phyloP scores from a whole-genome alignment of 2,113 vertebrate genomes.

The Carettochelys insculpta region DNA sequence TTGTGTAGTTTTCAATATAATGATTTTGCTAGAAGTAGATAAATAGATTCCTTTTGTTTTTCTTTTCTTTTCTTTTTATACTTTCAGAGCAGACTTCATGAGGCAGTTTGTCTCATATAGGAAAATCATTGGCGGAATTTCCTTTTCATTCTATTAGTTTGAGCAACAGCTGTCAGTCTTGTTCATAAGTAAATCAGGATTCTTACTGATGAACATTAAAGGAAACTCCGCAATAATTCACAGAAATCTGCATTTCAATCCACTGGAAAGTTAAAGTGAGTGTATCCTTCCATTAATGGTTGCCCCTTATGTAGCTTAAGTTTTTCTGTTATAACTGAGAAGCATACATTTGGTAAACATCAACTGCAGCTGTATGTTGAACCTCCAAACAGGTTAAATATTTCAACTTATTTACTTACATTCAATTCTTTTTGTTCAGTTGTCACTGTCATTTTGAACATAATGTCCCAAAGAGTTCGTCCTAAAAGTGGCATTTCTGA shows the following conservation, averaged over 20 bases:
- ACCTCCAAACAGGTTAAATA: background rate
- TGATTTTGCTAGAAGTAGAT: background rate
- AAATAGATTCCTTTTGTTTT: background rate
- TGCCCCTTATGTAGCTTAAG: background rate
- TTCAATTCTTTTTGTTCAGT: background rate
- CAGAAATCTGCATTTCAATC: background rate
- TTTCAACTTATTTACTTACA: background rate
- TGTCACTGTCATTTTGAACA: background rate
- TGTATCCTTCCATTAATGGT: background rate
- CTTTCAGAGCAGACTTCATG: background rate
- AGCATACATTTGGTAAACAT: background rate
- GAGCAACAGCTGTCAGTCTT: background rate
- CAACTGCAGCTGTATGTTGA: background rate
- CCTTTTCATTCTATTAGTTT: constrained; percentile 1
- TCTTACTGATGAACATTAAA: background rate
- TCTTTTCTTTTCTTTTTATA: background rate
- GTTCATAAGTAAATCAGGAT: background rate
- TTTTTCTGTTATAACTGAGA: background rate
- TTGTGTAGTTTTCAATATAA: background rate
- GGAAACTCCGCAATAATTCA: background rate
- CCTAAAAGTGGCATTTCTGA: background rate
- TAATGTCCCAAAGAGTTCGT: background rate
- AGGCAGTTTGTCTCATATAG: background rate
- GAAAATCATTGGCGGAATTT: background rate
- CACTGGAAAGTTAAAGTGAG: background rate